phyloP scores from a whole-genome alignment of 2,113 vertebrate genomes.

The Urocitellus parryii region DNA sequence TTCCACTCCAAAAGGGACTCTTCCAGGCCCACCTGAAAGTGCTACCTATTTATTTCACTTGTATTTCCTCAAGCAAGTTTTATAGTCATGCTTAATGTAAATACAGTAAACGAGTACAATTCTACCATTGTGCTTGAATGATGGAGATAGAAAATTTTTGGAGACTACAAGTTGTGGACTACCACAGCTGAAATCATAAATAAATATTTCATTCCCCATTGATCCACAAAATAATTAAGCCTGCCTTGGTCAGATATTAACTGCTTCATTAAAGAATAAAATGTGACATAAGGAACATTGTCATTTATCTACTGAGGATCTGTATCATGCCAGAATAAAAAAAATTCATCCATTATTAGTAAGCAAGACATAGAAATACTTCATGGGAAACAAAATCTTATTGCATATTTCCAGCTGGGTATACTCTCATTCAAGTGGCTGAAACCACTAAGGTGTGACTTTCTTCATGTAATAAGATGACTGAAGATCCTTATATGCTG shows the following conservation, averaged over 20 bases:
- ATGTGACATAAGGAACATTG: background rate
- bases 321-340: background rate
- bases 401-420: background rate
- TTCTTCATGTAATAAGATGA: background rate
- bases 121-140: background rate
- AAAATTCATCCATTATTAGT: background rate
- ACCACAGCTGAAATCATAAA: background rate
- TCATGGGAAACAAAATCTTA: background rate
- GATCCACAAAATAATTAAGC: background rate
- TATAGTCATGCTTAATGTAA: background rate
- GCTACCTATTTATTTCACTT: background rate
- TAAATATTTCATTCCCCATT: background rate
- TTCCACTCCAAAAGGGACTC: background rate
- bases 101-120: background rate
- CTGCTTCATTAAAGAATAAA: background rate
- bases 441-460: background rate
- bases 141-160: background rate
- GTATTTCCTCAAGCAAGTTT: background rate
- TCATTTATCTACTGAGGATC: background rate
- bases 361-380: background rate
- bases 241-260: background rate
- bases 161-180: background rate
- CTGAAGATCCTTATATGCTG: background rate
- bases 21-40: background rate
- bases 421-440: background rate